A percentile compares a stretch with the other conserved stretches of the same genome.
Conservation (phyloP, 2,888 invertebrate genomes). For the Drosophila pegasa region DNA sequence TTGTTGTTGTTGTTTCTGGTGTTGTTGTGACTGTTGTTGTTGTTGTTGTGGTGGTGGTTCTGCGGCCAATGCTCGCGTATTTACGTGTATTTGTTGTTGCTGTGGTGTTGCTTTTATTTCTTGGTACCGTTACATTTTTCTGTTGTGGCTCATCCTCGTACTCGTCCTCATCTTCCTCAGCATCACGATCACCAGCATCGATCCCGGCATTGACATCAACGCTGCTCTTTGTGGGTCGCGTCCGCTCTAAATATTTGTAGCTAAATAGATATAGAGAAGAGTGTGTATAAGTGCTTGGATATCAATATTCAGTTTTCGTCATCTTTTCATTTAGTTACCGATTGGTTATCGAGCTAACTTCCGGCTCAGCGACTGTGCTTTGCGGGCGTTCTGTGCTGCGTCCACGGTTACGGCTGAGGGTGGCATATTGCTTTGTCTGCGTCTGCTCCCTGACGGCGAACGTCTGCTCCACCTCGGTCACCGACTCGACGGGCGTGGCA, state of each 20-base stretch:
- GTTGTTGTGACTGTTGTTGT: conserved; percentile 54
- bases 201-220: conserved; percentile 24
- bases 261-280: conserved; percentile 42
- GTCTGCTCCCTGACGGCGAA: conserved; percentile 28
- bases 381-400: conserved; percentile 48
- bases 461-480: conserved; percentile 8
- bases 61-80: conserved; percentile 84
- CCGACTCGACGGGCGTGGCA: conserved; percentile 16
- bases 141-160: conserved; percentile 69
- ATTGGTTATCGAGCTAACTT: conserved; percentile 62
- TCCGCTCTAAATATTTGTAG: conserved; percentile 82
- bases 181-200: conserved; percentile 44
- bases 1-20: conserved; percentile 53
- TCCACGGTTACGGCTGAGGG: conserved; percentile 75
- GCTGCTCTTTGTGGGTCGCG: conserved; percentile 75
- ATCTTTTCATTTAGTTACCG: conserved; percentile 58
- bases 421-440: conserved; percentile 69
- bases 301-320: neutral
- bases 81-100: conserved; percentile 77
- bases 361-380: conserved; percentile 43
- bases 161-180: conserved; percentile 65
- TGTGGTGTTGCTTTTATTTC: conserved; percentile 79
- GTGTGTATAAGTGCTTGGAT: neutral
- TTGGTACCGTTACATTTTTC: conserved; percentile 83
- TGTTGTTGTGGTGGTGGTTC: conserved; percentile 73